Evolutionary conservation across 2,797 vertebrate species (phyloP), one percentile per base, ranked within the genome.

Genomic region (Mastacembelus armatus): DNA sequence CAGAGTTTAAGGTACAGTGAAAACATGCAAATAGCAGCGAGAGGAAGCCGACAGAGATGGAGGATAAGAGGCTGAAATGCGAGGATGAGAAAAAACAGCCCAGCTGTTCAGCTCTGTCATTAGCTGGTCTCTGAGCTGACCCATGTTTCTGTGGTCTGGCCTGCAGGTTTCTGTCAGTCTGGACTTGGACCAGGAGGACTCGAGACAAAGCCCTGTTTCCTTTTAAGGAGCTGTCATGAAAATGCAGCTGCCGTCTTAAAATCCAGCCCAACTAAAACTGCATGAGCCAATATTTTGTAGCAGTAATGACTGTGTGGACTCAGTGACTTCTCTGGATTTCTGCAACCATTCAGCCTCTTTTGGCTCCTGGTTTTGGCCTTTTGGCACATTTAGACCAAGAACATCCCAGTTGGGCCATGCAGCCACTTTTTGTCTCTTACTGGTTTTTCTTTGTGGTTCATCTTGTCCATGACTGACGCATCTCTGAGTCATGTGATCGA

Each of bases 21-120:
- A 76, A 80, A 68, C 38, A 80, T 80, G 50, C 73, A 80, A 80
- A 76, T 45, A 1, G n/a, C 54, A 10, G 49, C 0, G 47, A 61
- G 67, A 76, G 73, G 73, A 80, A 44, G 49, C 63, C 19, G 55
- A 32, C 42, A 6, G 48, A 51, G 66, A 63, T 50, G 69, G 8
- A 64, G 38, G 60, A 58, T 57, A 65, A 67, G 66, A 56, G 12
- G 29, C 57, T 4, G 40, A 27, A 58, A 47, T 26, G 14, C 59
- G 59, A 59, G 39, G 12, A 26, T 32, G 42, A 66, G 47, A 12
- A 66, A 55, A 29, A 10, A 36, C 62, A 21, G 44, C 52, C 45
- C 66, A 68, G 60, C 60, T 50, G 52, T 9, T 61, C 24, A 12
- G 18, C 45, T 54, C 42, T 15, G 40, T 35, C 65, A 26, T 67